Base-by-base conservation (phyloP, 2,888 invertebrate genomes). In the Danaus chrysippus region DNA sequence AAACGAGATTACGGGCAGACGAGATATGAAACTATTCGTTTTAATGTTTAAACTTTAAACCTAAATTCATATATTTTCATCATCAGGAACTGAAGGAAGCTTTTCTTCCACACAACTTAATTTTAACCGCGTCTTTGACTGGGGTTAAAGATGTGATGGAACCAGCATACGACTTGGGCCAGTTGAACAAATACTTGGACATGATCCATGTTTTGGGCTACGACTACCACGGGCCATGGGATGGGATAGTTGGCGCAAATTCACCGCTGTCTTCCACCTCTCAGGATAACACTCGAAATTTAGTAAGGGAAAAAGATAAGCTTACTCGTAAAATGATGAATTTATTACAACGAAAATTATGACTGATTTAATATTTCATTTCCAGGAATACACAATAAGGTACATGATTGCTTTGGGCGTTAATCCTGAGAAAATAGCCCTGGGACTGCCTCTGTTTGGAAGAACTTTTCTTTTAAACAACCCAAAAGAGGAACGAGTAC, bases 151-250 rank as follows among this genome's bases (percentile, higher is more conserved):
- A 91, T 46, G 94, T 94, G 0, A 95, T 96, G 72, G 94, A 95
- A 67, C 82, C 91, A 1, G 95, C 95, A 0, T 97, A 97, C 74
- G 94, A 96, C 78, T 92, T 97, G 10, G 87, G 92, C 3, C 92
- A 93, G 66, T 85, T 97, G 12, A 92, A 93, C 12, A 82, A 92
- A 1, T 93, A 94, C 76, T 79, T 95, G 43, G 94, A 95, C 77
- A 93, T 92, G 61, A 92, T 96, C 46, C 95, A 96, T 71, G 92
- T 96, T 75, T 96, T 96, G 96, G 94, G 95, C 68, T 97, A 97
- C 78, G 97, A 97, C 82, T 97, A 96, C 79, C 96, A 96, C 70
- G 96, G 96, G 0, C 92, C 94, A 12, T 96, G 96, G 96, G 95
- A 96, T 71, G 90, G 89, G 0, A 90, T 87, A 60, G 93, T 95